Conservation (phyloP, 1,140 invertebrate species). For the Helicorthomorpha holstii region DNA sequence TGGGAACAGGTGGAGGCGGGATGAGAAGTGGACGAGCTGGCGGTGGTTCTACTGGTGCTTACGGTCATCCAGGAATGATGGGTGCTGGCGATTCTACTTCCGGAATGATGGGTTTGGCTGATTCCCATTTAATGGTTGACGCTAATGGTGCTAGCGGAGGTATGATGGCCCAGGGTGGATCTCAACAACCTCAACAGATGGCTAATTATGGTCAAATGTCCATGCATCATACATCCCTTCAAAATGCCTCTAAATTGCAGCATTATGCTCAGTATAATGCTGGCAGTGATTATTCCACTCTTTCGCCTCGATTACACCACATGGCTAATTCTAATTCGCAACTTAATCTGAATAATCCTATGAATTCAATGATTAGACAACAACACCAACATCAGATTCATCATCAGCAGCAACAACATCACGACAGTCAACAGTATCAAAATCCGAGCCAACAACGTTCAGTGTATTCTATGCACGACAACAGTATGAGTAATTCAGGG, state of each 20-base stretch:
- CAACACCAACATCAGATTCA: slow-evolving; percentile 7
- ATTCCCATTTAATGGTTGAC: too few relatives aligned
- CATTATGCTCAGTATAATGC: slow-evolving; percentile 3
- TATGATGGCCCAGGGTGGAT: slow-evolving; percentile 1
- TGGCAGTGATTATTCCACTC: slow-evolving; percentile 7
- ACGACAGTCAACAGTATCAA: too few relatives aligned
- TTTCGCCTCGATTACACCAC: slow-evolving; percentile 5
- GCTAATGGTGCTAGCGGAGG: not conserved
- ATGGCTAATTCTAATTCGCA: too few relatives aligned
- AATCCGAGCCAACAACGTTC: slow-evolving; percentile 9
- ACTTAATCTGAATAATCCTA: not conserved
- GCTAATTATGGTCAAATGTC: slow-evolving; percentile 1
- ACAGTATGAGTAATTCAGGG: not conserved
- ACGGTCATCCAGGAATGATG: slow-evolving; percentile 14
- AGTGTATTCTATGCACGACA: slow-evolving; percentile 8
- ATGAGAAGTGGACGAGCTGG: slow-evolving; percentile 14
- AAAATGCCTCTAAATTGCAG: not conserved
- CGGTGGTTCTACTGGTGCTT: slow-evolving; percentile 5
- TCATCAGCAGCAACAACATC: slow-evolving; percentile 7
- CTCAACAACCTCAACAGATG: slow-evolving; percentile 13
- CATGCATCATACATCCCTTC: not conserved
- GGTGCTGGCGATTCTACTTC: slow-evolving; percentile 9
- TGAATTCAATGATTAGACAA: slow-evolving; percentile 4
- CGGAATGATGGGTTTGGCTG: slow-evolving; percentile 10
- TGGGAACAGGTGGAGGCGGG: too few relatives aligned